Conservation (phyloP, 2,113 vertebrate species). For the Istiophorus platypterus region DNA sequence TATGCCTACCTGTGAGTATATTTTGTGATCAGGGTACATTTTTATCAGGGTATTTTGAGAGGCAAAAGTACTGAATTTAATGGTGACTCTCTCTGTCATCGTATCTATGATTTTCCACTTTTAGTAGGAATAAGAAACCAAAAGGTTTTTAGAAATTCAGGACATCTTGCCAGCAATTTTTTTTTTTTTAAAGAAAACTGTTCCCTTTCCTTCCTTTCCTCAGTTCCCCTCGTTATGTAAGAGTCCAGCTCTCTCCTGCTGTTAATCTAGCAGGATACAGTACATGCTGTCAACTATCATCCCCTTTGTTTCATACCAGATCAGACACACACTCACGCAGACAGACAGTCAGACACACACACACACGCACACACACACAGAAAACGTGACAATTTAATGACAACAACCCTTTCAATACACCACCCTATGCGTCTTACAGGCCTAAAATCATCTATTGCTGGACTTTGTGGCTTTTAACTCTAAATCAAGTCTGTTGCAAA, state of each 20-base stretch:
- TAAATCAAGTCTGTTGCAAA: neutral
- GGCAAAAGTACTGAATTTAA: neutral
- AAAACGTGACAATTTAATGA: neutral
- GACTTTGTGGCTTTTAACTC: neutral
- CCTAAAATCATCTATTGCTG: neutral
- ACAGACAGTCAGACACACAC: neutral
- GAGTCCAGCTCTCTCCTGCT: constrained; percentile 43
- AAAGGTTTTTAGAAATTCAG: neutral
- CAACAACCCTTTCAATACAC: neutral
- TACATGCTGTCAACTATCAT: constrained; percentile 17
- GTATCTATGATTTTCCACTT: neutral
- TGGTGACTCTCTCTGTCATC: neutral
- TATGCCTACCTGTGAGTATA: neutral
- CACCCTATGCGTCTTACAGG: neutral
- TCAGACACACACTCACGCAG: constrained; percentile 8
- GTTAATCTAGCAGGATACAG: constrained; percentile 44
- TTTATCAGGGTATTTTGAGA: neutral
- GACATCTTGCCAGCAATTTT: neutral
- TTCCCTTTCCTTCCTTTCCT: constrained; percentile 15
- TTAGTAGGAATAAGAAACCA: neutral
- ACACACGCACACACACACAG: neutral
- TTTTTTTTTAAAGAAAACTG: neutral
- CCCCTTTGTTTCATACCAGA: constrained; percentile 34
- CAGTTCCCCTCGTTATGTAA: constrained; percentile 28
- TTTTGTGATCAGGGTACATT: neutral